Evolutionary conservation across 2,888 invertebrate species (phyloP).

Genomic region (Stomorhina lunata): DNA sequence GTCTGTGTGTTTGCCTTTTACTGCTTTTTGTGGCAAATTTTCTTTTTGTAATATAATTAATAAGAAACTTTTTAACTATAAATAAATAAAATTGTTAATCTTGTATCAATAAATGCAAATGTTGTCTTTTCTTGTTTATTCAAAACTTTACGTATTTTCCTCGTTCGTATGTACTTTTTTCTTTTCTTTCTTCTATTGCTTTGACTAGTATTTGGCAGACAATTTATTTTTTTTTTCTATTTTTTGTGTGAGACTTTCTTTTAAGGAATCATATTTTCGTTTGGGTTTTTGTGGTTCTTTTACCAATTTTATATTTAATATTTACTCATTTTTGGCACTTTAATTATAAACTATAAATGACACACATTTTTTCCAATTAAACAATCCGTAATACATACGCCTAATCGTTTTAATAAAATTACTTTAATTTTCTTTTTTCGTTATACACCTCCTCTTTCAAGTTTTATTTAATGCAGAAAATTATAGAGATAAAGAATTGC

Average conservation of each 20-base stretch:
- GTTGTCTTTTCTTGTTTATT: constrained; percentile 59
- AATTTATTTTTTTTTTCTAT: not conserved
- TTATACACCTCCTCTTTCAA: constrained; percentile 52
- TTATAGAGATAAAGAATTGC: constrained; percentile 50
- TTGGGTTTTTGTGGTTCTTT: not conserved
- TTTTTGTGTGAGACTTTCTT: constrained; percentile 16
- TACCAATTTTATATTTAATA: not conserved
- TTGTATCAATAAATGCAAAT: constrained; percentile 62
- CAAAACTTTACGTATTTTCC: constrained; percentile 50
- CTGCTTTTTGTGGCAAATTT: not conserved
- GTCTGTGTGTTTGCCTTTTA: constrained; percentile 9
- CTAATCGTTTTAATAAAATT: constrained; percentile 32
- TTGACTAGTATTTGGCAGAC: constrained; percentile 56
- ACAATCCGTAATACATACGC: constrained; percentile 32
- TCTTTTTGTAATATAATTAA: constrained; percentile 2
- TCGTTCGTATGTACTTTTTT: not conserved
- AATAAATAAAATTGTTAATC: constrained; percentile 47
- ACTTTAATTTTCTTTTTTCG: constrained; percentile 17
- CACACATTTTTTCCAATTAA: constrained; percentile 40
- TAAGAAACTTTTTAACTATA: constrained; percentile 28
- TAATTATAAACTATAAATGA: constrained; percentile 40
- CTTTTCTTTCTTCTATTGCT: constrained; percentile 22
- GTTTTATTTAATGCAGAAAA: constrained; percentile 55
- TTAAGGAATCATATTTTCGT: constrained; percentile 50
- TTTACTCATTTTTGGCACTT: constrained; percentile 50